A percentile compares a stretch with the other conserved stretches of the same genome.
Conservation (phyloP, 2,888 invertebrate genomes). For the Euplexia lucipara region DNA sequence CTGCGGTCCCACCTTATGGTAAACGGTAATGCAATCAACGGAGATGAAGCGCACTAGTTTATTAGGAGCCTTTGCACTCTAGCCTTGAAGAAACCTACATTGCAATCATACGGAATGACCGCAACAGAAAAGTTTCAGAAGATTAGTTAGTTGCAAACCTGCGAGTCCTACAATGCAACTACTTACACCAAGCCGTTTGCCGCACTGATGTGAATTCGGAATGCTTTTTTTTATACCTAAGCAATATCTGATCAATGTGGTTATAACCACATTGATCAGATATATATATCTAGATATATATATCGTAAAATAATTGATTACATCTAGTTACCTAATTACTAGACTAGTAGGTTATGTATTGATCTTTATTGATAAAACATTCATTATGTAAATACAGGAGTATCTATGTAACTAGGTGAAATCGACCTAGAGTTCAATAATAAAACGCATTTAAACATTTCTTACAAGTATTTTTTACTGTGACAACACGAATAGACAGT, state of each 20-base stretch:
- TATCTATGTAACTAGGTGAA: conserved; percentile 34
- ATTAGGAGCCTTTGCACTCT: no score
- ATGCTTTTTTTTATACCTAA: conserved; percentile 4
- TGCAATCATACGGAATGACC: no score
- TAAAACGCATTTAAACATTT: conserved; percentile 22
- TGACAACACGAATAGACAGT: neutral
- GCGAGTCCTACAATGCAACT: neutral
- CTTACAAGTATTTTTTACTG: conserved; percentile 28
- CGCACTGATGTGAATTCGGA: conserved; percentile 15
- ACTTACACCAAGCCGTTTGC: neutral
- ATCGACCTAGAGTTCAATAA: conserved; percentile 47
- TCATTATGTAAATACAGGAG: conserved; percentile 35
- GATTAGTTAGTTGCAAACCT: neutral
- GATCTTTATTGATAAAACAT: conserved; percentile 16
- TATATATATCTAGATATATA: no score
- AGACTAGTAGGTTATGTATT: conserved; percentile 9
- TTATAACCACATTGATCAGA: no score
- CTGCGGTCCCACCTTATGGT: no score
- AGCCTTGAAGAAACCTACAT: no score
- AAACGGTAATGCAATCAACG: no score
- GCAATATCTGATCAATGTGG: conserved; percentile 8
- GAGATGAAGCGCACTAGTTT: no score
- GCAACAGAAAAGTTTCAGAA: neutral
- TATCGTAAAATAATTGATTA: conserved; percentile 31
- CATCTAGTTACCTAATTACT: conserved; percentile 18